Evolutionary conservation across 2,888 invertebrate genomes (phyloP), one percentile per base, ranked within the genome.

Genomic region (Embidobia sp.): DNA sequence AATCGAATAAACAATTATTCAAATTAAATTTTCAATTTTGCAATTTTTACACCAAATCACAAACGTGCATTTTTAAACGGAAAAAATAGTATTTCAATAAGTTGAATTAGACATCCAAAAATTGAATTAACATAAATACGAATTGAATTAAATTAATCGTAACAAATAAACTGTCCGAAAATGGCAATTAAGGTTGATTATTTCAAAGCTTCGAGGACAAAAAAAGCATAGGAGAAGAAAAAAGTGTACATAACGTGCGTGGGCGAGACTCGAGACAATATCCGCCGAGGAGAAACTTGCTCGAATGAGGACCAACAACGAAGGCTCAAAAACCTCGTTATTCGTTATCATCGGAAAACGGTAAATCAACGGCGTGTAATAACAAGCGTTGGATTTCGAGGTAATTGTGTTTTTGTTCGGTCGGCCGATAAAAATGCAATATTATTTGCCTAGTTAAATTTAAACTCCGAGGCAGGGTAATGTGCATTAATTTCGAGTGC

Each of bases 401-500:
- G n/a, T n/a, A n/a, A n/a, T n/a, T n/a, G n/a, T n/a, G n/a, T n/a
- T n/a, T n/a, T n/a, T n/a, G n/a, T n/a, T n/a, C n/a, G n/a, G 22
- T 4, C 22, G 22, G 3, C 6, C 22, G 3, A 46, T 26, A 31
- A 42, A 51, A 42, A 15, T 48, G 29, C 40, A 31, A 11, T 31
- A 13, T 27, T 42, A 42, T 64, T 64, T 42, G 27, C 40, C 10
- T 37, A 13, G 29, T 11, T 64, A 44, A 64, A 44, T 51, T 51
- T 64, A 49, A 42, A 53, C 44, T 49, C 8, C 27, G 37, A 19
- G 19, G 35, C 26, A 46, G 11, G 29, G 19, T 57, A 59, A 59
- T 59, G 35, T 46, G 29, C 57, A 59, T 59, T 59, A 42, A 59
- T 59, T 44, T 59, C 57, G 18, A 57, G 42, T 42, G 42, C 29